Base-by-base conservation (phyloP, 2,888 invertebrate species). In the Caenorhabditis japonica region DNA sequence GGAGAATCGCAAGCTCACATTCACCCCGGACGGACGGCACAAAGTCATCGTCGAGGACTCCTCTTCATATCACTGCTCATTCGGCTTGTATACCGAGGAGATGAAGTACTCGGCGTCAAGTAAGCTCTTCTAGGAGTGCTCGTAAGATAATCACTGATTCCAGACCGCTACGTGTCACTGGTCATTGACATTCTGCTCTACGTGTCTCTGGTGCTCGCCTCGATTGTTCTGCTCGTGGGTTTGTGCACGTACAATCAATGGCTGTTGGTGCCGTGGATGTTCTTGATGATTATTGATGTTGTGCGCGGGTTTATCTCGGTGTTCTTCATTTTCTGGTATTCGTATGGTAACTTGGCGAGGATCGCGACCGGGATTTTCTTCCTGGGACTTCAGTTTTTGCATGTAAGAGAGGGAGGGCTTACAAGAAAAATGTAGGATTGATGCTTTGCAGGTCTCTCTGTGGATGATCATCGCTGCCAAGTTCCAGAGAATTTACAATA, bases 311-410 rank as follows among this genome's bases (percentile, higher is more conserved):
- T 87, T 38, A 83, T 87, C 55, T 87, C 87, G 13, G 79, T 77
- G 30, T 79, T 87, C 51, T 76, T 87, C 73, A 87, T 87, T 34
- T 88, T 87, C 76, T 76, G 83, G 60, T 83, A 75, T 33, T 83
- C 84, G 41, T 68, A 86, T 81, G 75, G 81, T 3, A 84, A 87
- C 59, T 69, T 87, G 55, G 84, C 85, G 0, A 77, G 87, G 30
- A 84, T 87, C 47, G 87, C 87, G 17, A 83, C 86, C 5, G 87
- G 85, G 33, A 87, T 87, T 38, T 87, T 88, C 81, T 87, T 88
- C 79, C 79, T 88, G n/a, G 87, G 86, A 5, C 73, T 87, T 17
- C 87, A 87, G 60, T 76, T 86, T 58, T 82, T 87, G 55, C 87
- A 87, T 56, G 87, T 87, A 55, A 19, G 15, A 25, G 15, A 49